Evolutionary conservation across 2,113 vertebrate species (phyloP).

Genomic region (Anser cygnoides): DNA sequence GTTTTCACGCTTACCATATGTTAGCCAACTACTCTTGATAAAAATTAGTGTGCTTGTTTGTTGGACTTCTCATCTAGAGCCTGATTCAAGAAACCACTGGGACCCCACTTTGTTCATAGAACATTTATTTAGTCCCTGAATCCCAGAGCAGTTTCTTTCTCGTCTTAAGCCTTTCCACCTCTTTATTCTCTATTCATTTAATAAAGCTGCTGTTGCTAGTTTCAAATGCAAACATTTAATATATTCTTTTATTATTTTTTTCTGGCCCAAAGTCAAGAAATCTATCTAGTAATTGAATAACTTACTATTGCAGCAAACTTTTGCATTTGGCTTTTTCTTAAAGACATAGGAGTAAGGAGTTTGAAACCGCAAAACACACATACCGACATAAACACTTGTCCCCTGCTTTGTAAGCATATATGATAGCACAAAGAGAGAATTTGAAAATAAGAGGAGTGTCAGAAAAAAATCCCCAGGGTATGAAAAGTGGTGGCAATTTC

Average conservation of each 20-base stretch:
- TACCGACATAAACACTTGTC: background rate
- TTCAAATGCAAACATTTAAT: background rate
- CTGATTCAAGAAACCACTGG: background rate
- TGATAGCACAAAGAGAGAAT: background rate
- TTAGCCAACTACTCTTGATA: background rate
- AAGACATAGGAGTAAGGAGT: background rate
- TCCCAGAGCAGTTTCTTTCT: background rate
- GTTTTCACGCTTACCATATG: background rate
- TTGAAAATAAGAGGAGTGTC: background rate
- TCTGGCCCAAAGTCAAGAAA: background rate
- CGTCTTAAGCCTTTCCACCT: background rate
- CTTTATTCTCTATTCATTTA: background rate
- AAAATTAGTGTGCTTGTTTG: background rate
- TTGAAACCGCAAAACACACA: background rate
- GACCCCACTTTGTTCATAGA: background rate
- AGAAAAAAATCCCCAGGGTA: background rate
- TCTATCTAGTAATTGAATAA: background rate
- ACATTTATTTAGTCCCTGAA: background rate
- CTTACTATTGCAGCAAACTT: background rate
- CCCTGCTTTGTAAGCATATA: background rate
- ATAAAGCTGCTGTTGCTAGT: background rate
- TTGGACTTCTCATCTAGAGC: background rate
- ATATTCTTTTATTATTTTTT: background rate
- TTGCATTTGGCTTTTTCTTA: background rate
- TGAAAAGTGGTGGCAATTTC: background rate